phyloP scores from a whole-genome alignment of 1,140 invertebrate genomes.

The Camponotus pennsylvanicus region DNA sequence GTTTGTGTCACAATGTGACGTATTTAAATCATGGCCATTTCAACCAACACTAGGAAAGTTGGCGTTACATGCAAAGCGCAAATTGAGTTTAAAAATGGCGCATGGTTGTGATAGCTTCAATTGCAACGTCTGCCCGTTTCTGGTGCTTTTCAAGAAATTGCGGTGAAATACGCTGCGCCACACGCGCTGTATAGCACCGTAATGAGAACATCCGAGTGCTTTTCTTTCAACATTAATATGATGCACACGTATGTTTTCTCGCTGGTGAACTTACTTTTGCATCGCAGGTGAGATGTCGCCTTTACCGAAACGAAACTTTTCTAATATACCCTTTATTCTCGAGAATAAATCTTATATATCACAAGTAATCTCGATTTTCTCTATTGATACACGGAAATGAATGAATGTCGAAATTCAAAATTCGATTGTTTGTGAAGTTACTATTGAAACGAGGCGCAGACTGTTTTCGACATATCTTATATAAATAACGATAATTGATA shows the following conservation, averaged over 20 bases:
- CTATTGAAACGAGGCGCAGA: neutral
- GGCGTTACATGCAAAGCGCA: neutral
- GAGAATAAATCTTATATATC: neutral
- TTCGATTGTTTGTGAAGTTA: neutral
- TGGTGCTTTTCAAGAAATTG: slow-evolving; percentile 56
- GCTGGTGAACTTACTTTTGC: neutral
- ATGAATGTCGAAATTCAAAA: slow-evolving; percentile 8
- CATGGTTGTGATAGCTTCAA: slow-evolving; percentile 36
- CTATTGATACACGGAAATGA: neutral
- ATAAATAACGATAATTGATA: slow-evolving; percentile 30
- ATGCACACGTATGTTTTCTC: neutral
- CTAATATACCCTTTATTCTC: neutral
- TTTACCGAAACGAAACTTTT: slow-evolving; percentile 37
- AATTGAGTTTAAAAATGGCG: slow-evolving; percentile 46
- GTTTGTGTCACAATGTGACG: neutral
- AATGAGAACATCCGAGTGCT: slow-evolving; percentile 33
- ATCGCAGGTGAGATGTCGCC: neutral
- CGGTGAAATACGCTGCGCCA: slow-evolving; percentile 18
- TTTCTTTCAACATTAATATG: slow-evolving; percentile 55
- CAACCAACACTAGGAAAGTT: neutral
- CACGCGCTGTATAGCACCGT: neutral
- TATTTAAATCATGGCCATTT: slow-evolving; percentile 28
- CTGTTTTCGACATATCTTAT: neutral
- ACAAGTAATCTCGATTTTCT: neutral
- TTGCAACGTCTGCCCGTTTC: neutral